Conservation (phyloP, 2,113 vertebrate genomes). For the Hymenochirus boettgeri region DNA sequence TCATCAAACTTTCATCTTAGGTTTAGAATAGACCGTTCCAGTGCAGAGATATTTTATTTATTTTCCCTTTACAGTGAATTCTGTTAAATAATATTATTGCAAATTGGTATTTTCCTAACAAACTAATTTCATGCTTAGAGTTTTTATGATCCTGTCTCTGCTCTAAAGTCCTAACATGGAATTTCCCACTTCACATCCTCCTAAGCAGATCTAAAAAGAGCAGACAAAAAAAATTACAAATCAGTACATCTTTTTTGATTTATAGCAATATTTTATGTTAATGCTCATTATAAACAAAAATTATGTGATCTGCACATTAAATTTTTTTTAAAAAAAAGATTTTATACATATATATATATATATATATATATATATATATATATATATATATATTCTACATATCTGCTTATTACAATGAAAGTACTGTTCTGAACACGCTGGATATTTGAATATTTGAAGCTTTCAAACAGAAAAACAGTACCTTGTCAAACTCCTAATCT, state of each 20-base stretch:
- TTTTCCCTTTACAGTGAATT: neutral
- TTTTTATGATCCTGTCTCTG: conserved; percentile 9
- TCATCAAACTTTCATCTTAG: no score
- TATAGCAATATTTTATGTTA: no score
- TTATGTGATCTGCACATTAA: no score
- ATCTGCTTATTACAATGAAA: no score
- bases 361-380: no score
- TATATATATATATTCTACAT: no score
- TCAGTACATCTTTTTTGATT: neutral
- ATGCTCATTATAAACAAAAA: no score
- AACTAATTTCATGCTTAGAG: conserved; percentile 25
- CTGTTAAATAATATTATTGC: conserved; percentile 1
- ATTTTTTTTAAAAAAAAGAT: no score
- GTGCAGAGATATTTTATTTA: no score
- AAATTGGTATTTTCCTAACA: conserved; percentile 14
- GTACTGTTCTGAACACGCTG: no score
- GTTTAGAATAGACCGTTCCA: no score
- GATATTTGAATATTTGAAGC: neutral
- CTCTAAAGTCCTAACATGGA: conserved; percentile 8
- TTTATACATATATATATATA: no score
- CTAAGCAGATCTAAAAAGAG: conserved; percentile 14
- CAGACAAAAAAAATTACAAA: conserved; percentile 18
- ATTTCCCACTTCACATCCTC: conserved; percentile 22
- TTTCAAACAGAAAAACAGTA: conserved; percentile 1
- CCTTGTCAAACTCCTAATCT: conserved; percentile 21